phyloP scores from a whole-genome alignment of 2,113 vertebrate species.

The Desmodus rotundus region DNA sequence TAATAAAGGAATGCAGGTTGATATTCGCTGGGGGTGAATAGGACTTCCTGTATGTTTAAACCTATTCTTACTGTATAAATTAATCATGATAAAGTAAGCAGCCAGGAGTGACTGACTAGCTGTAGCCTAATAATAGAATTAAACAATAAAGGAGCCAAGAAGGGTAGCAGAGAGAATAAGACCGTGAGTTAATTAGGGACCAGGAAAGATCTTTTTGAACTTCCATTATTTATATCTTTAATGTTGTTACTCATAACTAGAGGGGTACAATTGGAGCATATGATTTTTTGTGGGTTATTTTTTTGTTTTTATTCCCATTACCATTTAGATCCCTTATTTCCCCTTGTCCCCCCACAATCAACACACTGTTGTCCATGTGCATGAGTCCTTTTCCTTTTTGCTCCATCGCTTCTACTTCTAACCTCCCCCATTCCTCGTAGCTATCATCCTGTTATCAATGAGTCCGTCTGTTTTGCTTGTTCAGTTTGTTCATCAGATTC shows the following conservation, averaged over 20 bases:
- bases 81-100: background rate
- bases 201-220: background rate
- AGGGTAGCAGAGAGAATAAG: background rate
- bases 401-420: no score
- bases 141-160: background rate
- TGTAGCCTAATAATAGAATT: background rate
- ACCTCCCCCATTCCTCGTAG: no score
- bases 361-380: no score
- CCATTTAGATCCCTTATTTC: no score
- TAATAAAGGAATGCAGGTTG: background rate
- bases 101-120: background rate
- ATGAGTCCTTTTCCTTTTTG: no score
- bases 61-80: background rate
- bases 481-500: no score
- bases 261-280: background rate
- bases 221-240: background rate
- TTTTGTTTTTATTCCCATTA: no score
- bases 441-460: no score
- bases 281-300: background rate
- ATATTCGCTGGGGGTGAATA: background rate
- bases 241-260: background rate
- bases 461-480: no score
- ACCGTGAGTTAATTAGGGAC: background rate
- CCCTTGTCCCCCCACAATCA: no score
- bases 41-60: conserved; percentile 1